These are phyloP conservation scores for Muscicapa adusta DNA, from an alignment of 2,113 vertebrate species.

Conservation along the genomic window DNA sequence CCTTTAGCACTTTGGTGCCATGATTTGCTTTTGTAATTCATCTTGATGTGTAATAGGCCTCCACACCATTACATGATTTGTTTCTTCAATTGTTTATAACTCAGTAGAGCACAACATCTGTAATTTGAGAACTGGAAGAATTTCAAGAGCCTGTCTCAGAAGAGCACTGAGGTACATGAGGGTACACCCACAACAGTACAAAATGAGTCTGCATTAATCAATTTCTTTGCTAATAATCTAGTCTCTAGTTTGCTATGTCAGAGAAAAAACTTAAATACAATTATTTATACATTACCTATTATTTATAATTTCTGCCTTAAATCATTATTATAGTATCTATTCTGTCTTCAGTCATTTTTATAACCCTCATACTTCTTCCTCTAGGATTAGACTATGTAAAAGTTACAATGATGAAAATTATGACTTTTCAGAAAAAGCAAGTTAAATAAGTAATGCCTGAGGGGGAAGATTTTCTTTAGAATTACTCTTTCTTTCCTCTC, in stretches of 20 bases:
- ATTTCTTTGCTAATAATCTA: neutral
- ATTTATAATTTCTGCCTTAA: neutral
- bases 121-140: neutral
- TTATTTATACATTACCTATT: neutral
- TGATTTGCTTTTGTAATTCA: neutral
- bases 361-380: neutral
- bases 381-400: neutral
- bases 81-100: neutral
- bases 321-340: neutral
- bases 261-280: neutral
- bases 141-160: neutral
- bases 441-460: neutral
- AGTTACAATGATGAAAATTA: neutral
- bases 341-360: neutral
- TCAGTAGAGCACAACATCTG: neutral
- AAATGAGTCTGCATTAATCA: neutral
- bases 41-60: neutral
- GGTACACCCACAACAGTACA: neutral
- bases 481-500: neutral
- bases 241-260: neutral
- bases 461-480: neutral
- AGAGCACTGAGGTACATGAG: neutral
- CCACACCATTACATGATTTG: neutral
- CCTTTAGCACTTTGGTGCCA: neutral
- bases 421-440: neutral